Evolutionary conservation across 2,797 vertebrate species (phyloP).

Genomic region (Peromyscus melanophrys): DNA sequence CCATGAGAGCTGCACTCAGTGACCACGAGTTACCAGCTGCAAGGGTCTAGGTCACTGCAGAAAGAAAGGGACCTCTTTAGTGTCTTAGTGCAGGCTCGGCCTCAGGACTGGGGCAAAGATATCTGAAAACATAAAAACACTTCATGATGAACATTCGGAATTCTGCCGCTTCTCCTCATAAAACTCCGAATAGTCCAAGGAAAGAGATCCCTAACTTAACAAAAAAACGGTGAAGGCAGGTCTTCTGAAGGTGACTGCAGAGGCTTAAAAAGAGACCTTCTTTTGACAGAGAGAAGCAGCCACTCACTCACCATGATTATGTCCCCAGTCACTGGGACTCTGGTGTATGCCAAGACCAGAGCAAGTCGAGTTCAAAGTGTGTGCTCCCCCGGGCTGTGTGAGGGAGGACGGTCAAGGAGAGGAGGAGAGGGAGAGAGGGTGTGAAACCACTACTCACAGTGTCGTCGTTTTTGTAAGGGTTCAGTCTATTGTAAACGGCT

Average conservation of each 20-base stretch:
- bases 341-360: slow-evolving; percentile 49
- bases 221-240: slow-evolving; percentile 30
- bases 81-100: neutral
- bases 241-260: slow-evolving; percentile 55
- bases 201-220: slow-evolving; percentile 14
- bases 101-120: slow-evolving; percentile 21
- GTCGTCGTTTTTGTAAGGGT: slow-evolving; percentile 99
- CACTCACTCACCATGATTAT: slow-evolving; percentile 77
- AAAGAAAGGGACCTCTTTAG: slow-evolving; percentile 44
- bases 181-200: slow-evolving; percentile 65
- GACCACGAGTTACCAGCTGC: neutral
- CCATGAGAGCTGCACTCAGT: neutral
- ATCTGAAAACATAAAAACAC: slow-evolving; percentile 51
- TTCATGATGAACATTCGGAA: slow-evolving; percentile 32
- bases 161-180: slow-evolving; percentile 35
- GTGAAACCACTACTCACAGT: slow-evolving; percentile 94
- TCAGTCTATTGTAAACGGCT: slow-evolving; percentile 99
- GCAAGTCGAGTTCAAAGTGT: slow-evolving; percentile 30
- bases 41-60: neutral
- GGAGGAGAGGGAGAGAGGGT: neutral
- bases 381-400: slow-evolving; percentile 54
- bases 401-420: slow-evolving; percentile 65
- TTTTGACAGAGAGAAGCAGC: slow-evolving; percentile 67
- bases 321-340: slow-evolving; percentile 71
- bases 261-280: slow-evolving; percentile 60